Conservation (phyloP, 30 jellyfish, hydroid and myxozoan genomes). For the Clytia hemisphaerica region DNA sequence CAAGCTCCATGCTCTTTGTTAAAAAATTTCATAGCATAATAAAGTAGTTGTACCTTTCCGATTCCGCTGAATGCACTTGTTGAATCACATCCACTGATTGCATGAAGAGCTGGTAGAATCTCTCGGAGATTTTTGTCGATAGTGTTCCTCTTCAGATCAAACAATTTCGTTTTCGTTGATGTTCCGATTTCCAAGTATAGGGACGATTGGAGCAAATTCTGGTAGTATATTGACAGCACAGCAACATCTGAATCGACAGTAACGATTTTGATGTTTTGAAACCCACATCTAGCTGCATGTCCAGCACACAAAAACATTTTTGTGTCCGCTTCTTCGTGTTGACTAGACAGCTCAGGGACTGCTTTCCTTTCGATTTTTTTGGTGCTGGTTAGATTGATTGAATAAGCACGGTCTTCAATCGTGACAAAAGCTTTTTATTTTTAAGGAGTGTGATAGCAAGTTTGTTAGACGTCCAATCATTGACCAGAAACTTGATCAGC, state of each 20-base stretch:
- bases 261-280: no score
- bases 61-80: neutral
- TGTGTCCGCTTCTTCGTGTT: no score
- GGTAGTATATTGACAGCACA: no score
- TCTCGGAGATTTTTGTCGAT: neutral
- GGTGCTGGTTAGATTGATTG: neutral
- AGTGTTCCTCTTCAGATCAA: neutral
- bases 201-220: no score
- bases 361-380: no score
- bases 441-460: neutral
- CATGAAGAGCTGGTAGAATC: neutral
- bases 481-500: neutral
- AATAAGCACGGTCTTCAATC: neutral
- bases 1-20: no score
- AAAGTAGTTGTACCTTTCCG: neutral
- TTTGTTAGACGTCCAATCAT: neutral
- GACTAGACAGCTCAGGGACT: no score
- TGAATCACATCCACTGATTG: slow-evolving; percentile 8
- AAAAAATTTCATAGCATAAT: no score
- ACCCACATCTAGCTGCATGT: no score
- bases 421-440: neutral
- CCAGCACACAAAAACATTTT: no score
- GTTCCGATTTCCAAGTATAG: slow-evolving; percentile 8
- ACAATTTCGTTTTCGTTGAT: neutral
- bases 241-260: neutral